These are phyloP conservation scores for Mactromeris polynyma DNA, from an alignment of 2,888 invertebrate genomes.

Conservation along the genomic window DNA sequence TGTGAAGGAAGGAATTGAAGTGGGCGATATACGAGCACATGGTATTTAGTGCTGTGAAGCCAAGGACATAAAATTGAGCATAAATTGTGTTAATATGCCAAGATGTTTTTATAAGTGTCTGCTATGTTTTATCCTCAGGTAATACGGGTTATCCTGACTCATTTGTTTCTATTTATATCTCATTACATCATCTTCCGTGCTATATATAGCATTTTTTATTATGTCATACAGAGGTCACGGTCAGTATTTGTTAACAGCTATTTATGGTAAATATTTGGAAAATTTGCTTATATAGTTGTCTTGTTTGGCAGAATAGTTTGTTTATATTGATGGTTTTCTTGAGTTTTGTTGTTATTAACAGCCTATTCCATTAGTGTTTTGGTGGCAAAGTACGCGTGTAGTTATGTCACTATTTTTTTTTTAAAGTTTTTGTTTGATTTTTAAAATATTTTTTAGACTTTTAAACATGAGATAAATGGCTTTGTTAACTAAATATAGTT, in stretches of 20 bases:
- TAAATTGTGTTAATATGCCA: constrained; percentile 12
- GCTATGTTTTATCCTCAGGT: constrained; percentile 34
- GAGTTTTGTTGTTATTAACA: too few relatives aligned
- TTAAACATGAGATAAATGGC: too few relatives aligned
- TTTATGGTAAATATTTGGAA: not conserved
- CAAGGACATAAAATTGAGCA: constrained; percentile 1
- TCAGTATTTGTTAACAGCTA: not conserved
- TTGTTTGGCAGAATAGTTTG: not conserved
- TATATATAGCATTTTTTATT: not conserved
- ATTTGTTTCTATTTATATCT: constrained; percentile 31
- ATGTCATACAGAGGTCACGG: not conserved
- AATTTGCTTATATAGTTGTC: not conserved
- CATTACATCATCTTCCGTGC: constrained; percentile 14
- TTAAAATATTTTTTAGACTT: too few relatives aligned
- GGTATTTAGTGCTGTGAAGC: not conserved
- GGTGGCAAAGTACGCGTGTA: too few relatives aligned
- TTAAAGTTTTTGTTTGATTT: too few relatives aligned
- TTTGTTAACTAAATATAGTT: too few relatives aligned
- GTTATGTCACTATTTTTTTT: too few relatives aligned
- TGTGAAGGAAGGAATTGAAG: not conserved
- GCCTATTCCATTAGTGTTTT: too few relatives aligned
- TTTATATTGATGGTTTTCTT: too few relatives aligned
- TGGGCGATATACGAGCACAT: not conserved
- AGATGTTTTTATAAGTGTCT: constrained; percentile 30
- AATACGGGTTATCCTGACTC: constrained; percentile 34